Evolutionary conservation across 2,888 invertebrate species (phyloP), one percentile per base, ranked within the genome.

Genomic region (Celastrina argiolus): DNA sequence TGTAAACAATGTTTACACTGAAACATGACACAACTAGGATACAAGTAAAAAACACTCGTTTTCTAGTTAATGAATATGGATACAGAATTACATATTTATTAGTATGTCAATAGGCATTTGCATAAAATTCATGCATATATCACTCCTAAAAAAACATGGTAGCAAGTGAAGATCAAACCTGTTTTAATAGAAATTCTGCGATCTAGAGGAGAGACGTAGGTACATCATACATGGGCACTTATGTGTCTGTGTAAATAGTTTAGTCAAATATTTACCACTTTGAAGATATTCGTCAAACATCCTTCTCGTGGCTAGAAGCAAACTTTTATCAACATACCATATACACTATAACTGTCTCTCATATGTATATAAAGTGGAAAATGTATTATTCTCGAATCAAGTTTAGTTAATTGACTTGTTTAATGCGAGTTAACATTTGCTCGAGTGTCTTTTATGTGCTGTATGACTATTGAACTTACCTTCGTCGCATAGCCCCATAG

Each of bases 401-500:
- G 70, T 71, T 69, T 65, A 71, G 70, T 66, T 83, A 87, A 87
- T 88, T 85, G 82, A 74, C 81, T 85, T 86, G 84, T 88, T 87
- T 87, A 86, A 81, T 74, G 70, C 58, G 63, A 64, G 65, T 66
- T 69, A 75, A 74, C 34, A 39, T 65, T 56, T 28, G 4, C 28
- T 39, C 28, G 39, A 39, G 16, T 58, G 16, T 39, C 16, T 16
- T 31, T 12, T 31, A 34, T 34, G 8, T 12, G 39, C 28, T 26
- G 10, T 36, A 51, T 18, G n/a, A 69, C 66, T 65, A 68, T 69
- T 68, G 69, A 71, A 76, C 85, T 77, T 81, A 90, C 89, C 90
- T 78, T 89, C 89, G 71, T 90, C 87, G 71, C 90, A 88, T 70
- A 89, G 83, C 70, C 90, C 89, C 89, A 90, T 61, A 22, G 39